These are phyloP conservation scores for Synergus japonicus DNA, from an alignment of 2,888 invertebrate genomes.

Conservation along the genomic window DNA sequence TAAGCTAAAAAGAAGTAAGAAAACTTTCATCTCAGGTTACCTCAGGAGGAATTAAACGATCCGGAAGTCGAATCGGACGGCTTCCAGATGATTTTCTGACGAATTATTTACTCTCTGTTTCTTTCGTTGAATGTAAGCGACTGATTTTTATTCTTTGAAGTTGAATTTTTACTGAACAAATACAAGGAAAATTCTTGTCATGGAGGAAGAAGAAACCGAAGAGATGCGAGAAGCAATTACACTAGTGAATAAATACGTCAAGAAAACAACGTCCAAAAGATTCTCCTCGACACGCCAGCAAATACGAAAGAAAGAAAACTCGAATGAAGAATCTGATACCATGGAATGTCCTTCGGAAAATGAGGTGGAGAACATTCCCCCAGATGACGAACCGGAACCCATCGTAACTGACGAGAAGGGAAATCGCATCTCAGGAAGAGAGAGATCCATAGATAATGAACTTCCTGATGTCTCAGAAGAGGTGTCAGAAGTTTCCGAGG, in stretches of 20 bases:
- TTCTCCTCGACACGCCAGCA: constrained; percentile 45
- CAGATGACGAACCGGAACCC: constrained; percentile 60
- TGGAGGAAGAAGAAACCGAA: constrained; percentile 74
- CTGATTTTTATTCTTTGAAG: background rate
- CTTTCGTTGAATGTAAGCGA: constrained; percentile 5
- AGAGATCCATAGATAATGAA: constrained; percentile 51
- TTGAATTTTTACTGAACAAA: background rate
- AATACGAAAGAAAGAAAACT: constrained; percentile 47
- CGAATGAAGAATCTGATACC: constrained; percentile 69
- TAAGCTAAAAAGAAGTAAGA: background rate
- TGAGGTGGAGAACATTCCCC: constrained; percentile 71
- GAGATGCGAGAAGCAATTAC: constrained; percentile 55
- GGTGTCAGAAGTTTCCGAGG: constrained; percentile 42
- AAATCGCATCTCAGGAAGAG: constrained; percentile 54
- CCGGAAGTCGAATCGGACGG: constrained; percentile 9
- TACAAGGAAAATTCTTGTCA: constrained; percentile 43
- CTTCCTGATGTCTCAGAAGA: constrained; percentile 55
- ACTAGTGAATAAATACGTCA: constrained; percentile 47
- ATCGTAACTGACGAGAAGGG: constrained; percentile 59
- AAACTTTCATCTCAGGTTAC: background rate
- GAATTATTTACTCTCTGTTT: constrained; percentile 44
- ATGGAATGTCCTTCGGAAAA: constrained; percentile 71
- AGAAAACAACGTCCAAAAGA: constrained; percentile 47
- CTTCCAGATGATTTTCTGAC: constrained; percentile 62
- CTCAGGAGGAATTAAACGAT: background rate